These are phyloP conservation scores for Notechis scutatus DNA, from an alignment of 2,113 vertebrate genomes.

Conservation along the genomic window DNA sequence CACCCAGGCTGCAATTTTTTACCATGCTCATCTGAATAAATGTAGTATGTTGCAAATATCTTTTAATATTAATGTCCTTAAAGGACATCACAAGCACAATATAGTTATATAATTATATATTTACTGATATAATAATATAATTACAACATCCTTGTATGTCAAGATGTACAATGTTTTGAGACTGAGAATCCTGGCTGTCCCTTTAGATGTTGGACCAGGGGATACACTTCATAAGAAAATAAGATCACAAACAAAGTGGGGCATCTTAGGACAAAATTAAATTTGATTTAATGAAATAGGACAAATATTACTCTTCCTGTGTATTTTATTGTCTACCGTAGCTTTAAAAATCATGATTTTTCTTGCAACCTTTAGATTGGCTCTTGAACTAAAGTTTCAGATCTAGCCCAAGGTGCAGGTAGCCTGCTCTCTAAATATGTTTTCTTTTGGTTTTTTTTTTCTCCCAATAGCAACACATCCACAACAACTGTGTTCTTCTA, in stretches of 20 bases:
- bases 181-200: not conserved
- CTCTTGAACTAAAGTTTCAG: not conserved
- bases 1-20: not conserved
- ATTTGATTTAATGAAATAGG: not conserved
- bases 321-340: not conserved
- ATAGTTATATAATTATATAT: not conserved
- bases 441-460: not conserved
- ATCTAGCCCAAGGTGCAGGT: not conserved
- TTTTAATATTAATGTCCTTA: not conserved
- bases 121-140: not conserved
- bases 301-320: not conserved
- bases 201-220: not conserved
- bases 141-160: not conserved
- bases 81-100: not conserved
- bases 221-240: not conserved
- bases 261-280: not conserved
- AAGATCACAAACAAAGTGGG: not conserved
- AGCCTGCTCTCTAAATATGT: not conserved
- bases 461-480: not conserved
- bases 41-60: not conserved
- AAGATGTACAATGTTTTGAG: not conserved
- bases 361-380: not conserved
- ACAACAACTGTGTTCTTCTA: not conserved
- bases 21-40: not conserved
- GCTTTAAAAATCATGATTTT: not conserved